A percentile compares a stretch with the other conserved stretches of the same genome.
Conservation (phyloP, 2,797 vertebrate species). For the Thamnophis elegans region DNA sequence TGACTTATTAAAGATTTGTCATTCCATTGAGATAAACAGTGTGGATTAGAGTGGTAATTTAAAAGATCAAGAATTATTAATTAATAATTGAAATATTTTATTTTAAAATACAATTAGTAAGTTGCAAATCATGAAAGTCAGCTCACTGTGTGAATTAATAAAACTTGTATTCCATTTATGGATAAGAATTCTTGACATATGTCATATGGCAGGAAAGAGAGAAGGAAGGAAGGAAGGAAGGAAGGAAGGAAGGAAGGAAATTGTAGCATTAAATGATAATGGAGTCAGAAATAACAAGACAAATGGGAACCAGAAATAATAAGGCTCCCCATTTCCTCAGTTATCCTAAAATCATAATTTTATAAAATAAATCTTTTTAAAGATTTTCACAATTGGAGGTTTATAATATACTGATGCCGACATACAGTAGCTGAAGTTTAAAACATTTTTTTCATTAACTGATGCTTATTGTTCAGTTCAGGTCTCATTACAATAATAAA, state of each 20-base stretch:
- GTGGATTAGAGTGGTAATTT: background rate
- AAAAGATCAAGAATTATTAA: background rate
- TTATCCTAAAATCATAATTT: background rate
- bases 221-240: too few relatives aligned
- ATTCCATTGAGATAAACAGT: background rate
- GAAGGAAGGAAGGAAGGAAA: too few relatives aligned
- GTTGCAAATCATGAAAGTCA: background rate
- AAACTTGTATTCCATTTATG: background rate
- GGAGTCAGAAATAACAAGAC: background rate
- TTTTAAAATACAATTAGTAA: background rate
- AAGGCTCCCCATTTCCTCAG: background rate
- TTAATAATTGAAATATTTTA: background rate
- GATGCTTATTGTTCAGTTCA: background rate
- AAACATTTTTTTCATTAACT: background rate
- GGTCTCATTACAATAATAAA: background rate
- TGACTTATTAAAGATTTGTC: background rate
- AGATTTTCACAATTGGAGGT: background rate
- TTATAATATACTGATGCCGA: background rate
- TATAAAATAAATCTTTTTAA: background rate
- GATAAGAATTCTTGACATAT: background rate
- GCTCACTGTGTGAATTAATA: background rate
- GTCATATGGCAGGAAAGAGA: background rate
- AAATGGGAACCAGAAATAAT: background rate
- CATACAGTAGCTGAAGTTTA: background rate
- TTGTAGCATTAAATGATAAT: background rate